Conservation (phyloP, 35 echinoderm and acorn worm genomes). For the Heliocidaris erythrogramma region DNA sequence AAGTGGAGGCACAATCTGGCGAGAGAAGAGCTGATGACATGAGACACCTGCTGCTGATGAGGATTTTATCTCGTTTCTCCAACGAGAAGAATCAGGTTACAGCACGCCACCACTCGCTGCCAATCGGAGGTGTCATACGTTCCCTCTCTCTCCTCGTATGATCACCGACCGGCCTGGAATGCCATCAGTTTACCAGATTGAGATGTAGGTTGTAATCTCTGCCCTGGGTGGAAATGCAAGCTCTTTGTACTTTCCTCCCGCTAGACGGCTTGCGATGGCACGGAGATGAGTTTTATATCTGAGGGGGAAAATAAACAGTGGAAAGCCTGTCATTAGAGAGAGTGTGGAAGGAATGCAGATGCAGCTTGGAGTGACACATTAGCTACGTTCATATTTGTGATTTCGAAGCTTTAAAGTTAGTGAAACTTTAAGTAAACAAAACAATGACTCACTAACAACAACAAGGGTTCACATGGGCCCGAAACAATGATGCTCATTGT, state of each 20-base stretch:
- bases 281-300: conserved; percentile 12
- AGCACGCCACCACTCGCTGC: not conserved
- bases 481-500: too few species aligned
- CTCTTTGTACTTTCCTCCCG: not conserved
- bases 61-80: conserved; percentile 4
- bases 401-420: too few species aligned
- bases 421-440: too few species aligned
- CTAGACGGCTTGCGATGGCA: not conserved
- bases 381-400: too few species aligned
- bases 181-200: not conserved
- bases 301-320: not conserved
- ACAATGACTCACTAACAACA: too few species aligned
- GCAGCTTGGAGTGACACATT: not conserved
- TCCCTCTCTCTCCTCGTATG: not conserved
- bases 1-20: not conserved
- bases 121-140: not conserved
- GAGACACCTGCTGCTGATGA: conserved; percentile 1
- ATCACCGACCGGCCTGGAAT: not conserved
- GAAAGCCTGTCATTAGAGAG: not conserved
- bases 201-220: conserved; percentile 11
- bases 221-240: not conserved
- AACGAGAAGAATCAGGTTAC: not conserved
- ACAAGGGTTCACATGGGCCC: too few species aligned
- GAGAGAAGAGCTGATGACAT: not conserved
- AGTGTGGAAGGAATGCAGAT: not conserved